Evolutionary conservation across 64 coral and sea anemone genomes (phyloP).

Genomic region (Trachythela sp.): DNA sequence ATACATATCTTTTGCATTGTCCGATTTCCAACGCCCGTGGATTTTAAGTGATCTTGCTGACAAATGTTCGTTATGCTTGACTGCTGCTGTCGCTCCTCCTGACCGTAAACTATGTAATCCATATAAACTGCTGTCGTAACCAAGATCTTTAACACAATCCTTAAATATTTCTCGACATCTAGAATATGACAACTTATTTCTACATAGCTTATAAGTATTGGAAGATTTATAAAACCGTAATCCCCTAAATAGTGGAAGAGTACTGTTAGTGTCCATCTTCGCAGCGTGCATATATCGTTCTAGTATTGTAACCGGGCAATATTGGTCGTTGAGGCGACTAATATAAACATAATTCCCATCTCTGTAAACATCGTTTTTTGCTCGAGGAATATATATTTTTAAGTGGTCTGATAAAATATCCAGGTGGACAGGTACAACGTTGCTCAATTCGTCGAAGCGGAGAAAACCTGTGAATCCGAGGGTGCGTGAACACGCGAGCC

Average conservation of each 20-base stretch:
- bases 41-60: neutral
- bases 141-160: conserved; percentile 14
- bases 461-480: conserved; percentile 54
- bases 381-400: conserved; percentile 31
- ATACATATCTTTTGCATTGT: neutral
- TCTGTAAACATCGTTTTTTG: conserved; percentile 41
- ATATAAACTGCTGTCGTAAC: neutral
- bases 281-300: conserved; percentile 31
- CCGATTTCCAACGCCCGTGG: neutral
- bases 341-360: neutral
- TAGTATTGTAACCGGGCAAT: conserved; percentile 49
- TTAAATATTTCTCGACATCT: conserved; percentile 45
- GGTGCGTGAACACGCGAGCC: conserved; percentile 43
- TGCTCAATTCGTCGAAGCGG: conserved; percentile 41
- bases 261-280: conserved; percentile 15
- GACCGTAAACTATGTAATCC: conserved; percentile 33
- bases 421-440: conserved; percentile 26
- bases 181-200: neutral
- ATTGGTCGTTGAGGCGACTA: neutral
- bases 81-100: neutral
- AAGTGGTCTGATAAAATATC: conserved; percentile 27
- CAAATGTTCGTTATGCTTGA: neutral
- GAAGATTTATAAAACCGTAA: conserved; percentile 33
- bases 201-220: conserved; percentile 36
- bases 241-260: neutral